Evolutionary conservation across 2,113 vertebrate genomes (phyloP), one percentile per base, ranked within the genome.

Genomic region (Gavialis gangeticus): DNA sequence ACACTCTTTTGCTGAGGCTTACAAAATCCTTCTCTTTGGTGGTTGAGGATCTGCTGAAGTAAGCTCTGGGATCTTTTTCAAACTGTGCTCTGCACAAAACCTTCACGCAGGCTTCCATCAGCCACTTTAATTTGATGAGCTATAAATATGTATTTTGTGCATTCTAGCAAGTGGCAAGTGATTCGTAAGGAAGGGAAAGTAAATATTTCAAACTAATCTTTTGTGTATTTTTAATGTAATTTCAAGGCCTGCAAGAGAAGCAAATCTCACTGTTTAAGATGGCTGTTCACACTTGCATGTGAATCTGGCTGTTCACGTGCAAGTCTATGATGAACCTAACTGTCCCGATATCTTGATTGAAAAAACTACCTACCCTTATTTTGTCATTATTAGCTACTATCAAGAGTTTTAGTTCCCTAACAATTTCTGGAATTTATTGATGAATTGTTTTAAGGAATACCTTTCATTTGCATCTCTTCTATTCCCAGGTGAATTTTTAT

Each of bases 1-100:
- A 84, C 80, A 90, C 88, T 89, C 85, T 92, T 85, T 90, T 90
- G 93, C 87, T 92, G 91, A 91, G 60, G 75, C 34, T 89, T 91
- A 58, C 0, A 6, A 92, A 28, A 82, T 88, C 30, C 77, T 86
- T 89, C 96, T 66, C 62, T 55, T 60, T 81, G 28, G 10, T 76
- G 57, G 85, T 84, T 84, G 79, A 91, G 55, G 62, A 80, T 24
- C 76, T 66, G 75, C 34, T 4, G 34, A 91, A 71, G 62, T 86
- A 69, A 58, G 75, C 56, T 30, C 81, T 75, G 80, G 21, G 27
- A 83, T 88, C 12, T 89, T 90, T 46, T 94, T 90, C 62, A 75
- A 93, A 66, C 15, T 4, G 25, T 80, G 27, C 13, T 87, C 18
- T 86, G 4, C 86, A 56, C 21, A 67, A 79, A 95, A 62, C 37